Percentiles rank a stretch among this genome's conserved stretches.
These are phyloP conservation scores for Omphaloscelis lunosa DNA, from an alignment of 2,888 invertebrate genomes.

Conservation along the genomic window DNA sequence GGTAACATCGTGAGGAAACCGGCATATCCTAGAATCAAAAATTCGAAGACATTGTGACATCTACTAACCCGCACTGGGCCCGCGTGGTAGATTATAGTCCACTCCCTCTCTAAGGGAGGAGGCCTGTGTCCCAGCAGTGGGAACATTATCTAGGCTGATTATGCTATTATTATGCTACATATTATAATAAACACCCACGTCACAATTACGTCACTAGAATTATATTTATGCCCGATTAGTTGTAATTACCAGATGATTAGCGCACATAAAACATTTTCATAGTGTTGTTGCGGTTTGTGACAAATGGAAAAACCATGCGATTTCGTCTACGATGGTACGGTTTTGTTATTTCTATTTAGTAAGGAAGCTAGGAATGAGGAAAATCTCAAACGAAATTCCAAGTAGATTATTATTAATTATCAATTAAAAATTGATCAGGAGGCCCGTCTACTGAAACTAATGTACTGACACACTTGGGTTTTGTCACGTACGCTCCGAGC, in stretches of 20 bases:
- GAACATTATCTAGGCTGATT: no score
- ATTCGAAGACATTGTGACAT: no score
- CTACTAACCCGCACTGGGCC: no score
- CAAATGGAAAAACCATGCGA: constrained; percentile 18
- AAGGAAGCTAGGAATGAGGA: constrained; percentile 73
- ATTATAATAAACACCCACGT: constrained; percentile 34
- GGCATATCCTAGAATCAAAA: no score
- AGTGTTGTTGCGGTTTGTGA: constrained; percentile 4
- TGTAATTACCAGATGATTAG: constrained; percentile 25
- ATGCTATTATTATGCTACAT: no score
- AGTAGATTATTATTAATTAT: constrained; percentile 75
- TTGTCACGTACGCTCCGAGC: constrained; percentile 83
- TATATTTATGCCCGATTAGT: constrained; percentile 24
- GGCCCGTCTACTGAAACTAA: constrained; percentile 72
- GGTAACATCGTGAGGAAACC: no score
- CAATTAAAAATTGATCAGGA: constrained; percentile 77
- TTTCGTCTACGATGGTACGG: neutral
- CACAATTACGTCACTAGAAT: constrained; percentile 47
- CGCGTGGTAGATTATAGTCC: no score
- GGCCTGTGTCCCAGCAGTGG: no score
- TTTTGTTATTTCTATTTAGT: constrained; percentile 1
- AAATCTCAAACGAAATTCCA: constrained; percentile 76
- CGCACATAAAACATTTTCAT: constrained; percentile 23
- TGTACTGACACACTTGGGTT: constrained; percentile 81
- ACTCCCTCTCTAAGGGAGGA: no score